Evolutionary conservation across 2,113 vertebrate species (phyloP).

Genomic region (Amblyornis subalaris): DNA sequence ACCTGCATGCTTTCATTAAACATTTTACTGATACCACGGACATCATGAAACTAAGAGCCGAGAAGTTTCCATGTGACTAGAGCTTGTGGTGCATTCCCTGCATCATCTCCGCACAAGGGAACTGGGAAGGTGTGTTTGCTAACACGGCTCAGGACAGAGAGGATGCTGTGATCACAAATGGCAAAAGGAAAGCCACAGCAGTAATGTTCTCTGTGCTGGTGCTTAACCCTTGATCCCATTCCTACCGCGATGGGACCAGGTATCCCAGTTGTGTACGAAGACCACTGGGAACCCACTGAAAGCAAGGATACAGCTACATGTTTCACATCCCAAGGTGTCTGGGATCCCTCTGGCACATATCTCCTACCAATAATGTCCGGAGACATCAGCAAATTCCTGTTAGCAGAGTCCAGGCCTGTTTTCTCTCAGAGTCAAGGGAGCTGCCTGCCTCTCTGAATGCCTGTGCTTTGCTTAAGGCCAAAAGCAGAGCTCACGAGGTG

Average conservation of each 20-base stretch:
- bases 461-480: neutral
- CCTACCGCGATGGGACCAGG: neutral
- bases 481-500: neutral
- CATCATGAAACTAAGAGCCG: neutral
- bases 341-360: neutral
- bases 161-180: neutral
- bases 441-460: neutral
- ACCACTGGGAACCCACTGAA: neutral
- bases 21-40: neutral
- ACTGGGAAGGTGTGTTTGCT: neutral
- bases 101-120: neutral
- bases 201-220: neutral
- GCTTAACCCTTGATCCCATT: neutral
- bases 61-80: neutral
- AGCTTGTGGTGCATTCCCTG: neutral
- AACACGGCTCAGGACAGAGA: rapidly evolving
- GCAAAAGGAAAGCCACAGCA: neutral
- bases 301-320: neutral
- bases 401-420: neutral
- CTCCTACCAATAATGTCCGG: neutral
- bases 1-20: neutral
- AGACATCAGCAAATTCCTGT: neutral
- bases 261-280: neutral
- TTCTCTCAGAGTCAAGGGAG: neutral
- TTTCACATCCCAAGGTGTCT: neutral